Base-by-base conservation (phyloP, 2,113 vertebrate genomes). In the Tachysurus fulvidraco region DNA sequence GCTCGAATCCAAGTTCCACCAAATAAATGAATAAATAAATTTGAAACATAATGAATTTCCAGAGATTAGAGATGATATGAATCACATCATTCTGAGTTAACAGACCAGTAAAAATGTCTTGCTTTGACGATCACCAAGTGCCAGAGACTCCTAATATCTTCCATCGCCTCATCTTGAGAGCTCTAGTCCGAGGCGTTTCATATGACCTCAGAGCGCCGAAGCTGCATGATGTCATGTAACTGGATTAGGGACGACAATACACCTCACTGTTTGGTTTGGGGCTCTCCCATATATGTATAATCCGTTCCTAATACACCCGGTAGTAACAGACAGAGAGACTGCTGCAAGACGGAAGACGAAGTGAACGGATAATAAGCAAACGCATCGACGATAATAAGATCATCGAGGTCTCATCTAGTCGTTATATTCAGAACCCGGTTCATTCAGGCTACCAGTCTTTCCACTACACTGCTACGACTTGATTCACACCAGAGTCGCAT, bases 171-270 rank as follows among this genome's bases (percentile, higher is more conserved):
- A 30, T 86, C 77, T 64, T 64, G 41, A 87, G 88, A 88, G 81
- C 76, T 10, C 52, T 46, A 80, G 81, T 52, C 13, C 67, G 41
- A 85, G 84, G 86, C 88, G 59, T 88, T 90, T 84, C 44, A 11
- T 73, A 84, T 90, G 91, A 89, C 85, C 83, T 89, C 91, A 86
- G 86, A 82, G 73, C 41, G 25, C 81, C 86, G 69, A 90, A 81
- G 86, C n/a, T 76, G 30, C 85, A 91, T 90, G 91, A 91, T 89
- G 88, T 92, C 89, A 91, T 86, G 76, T 87, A 71, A 62, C 59
- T 65, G 84, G 84, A 89, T 91, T 83, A 78, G 30, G 41, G 88
- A 84, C 83, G 81, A 90, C 83, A 89, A 85, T 89, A 87, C 88
- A 84, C 67, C 77, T 86, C 88, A 77, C 71, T 84, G 85, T 86